Evolutionary conservation across 2,888 invertebrate species (phyloP).

Genomic region (Andricus curvator): DNA sequence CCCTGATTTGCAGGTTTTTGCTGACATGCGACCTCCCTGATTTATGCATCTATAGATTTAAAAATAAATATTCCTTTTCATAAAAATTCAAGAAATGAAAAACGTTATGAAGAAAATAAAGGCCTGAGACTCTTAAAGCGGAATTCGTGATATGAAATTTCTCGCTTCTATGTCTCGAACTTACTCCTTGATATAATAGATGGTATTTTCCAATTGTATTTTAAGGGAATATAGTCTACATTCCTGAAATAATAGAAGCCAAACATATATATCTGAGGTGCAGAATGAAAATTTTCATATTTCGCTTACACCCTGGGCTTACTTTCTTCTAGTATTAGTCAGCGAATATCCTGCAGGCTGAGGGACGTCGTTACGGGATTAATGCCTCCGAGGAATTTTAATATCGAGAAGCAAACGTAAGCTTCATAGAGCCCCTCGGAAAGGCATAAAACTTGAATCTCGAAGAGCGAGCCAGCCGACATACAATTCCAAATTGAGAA

Average conservation of each 20-base stretch:
- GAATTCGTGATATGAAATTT: not conserved
- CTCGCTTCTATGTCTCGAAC: not conserved
- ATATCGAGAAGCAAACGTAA: constrained; percentile 6
- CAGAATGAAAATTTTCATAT: not conserved
- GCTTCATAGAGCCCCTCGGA: not conserved
- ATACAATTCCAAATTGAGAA: not conserved
- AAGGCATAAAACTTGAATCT: constrained; percentile 5
- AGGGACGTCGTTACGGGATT: constrained; percentile 4
- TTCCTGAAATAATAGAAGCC: not conserved
- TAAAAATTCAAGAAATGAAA: too few relatives aligned
- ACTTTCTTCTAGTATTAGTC: not conserved
- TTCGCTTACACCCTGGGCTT: not conserved
- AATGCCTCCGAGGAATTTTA: constrained; percentile 3
- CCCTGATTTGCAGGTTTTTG: too few relatives aligned
- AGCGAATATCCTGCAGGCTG: constrained; percentile 5
- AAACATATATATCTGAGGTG: not conserved
- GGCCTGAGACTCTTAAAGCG: not conserved
- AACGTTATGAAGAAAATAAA: too few relatives aligned
- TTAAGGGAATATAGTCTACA: not conserved
- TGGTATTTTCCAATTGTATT: not conserved
- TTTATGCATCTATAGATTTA: too few relatives aligned
- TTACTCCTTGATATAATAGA: not conserved
- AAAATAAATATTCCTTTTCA: too few relatives aligned
- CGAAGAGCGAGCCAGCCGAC: not conserved
- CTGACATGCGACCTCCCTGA: too few relatives aligned